A percentile compares a stretch with the other conserved stretches of the same genome.
These are phyloP conservation scores for Callithrix jacchus DNA, from an alignment of 2,113 vertebrate species.

Conservation along the genomic window DNA sequence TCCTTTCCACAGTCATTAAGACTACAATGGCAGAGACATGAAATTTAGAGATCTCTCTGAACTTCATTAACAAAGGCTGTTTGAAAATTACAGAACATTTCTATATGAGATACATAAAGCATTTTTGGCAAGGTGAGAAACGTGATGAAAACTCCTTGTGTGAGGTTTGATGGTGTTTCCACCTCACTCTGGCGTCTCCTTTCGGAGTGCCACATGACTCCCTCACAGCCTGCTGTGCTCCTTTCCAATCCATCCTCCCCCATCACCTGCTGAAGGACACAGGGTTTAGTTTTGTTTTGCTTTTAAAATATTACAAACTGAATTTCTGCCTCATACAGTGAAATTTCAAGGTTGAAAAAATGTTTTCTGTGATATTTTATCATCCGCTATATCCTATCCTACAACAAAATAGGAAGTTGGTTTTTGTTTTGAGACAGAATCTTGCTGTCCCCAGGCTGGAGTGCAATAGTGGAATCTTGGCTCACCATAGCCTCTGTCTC, in stretches of 20 bases:
- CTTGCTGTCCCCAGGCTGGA: too few relatives aligned
- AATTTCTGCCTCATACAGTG: neutral
- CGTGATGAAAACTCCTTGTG: neutral
- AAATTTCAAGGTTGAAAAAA: slow-evolving; percentile 23
- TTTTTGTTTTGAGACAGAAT: neutral
- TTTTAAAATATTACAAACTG: neutral
- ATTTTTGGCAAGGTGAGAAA: neutral
- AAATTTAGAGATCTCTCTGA: neutral
- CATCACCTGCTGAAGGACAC: neutral
- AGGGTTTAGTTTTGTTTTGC: neutral
- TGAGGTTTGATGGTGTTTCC: neutral
- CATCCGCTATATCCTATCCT: neutral
- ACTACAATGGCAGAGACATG: neutral
- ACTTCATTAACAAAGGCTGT: neutral
- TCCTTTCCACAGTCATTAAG: neutral
- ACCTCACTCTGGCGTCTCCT: neutral
- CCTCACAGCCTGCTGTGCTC: neutral
- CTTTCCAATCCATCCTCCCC: neutral
- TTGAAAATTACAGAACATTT: slow-evolving; percentile 5
- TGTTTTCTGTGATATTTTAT: slow-evolving; percentile 7
- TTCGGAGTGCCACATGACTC: neutral
- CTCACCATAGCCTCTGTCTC: too few relatives aligned
- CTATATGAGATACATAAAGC: neutral
- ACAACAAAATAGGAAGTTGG: neutral
- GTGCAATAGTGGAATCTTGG: too few relatives aligned